Evolutionary conservation across 2,888 invertebrate species (phyloP).

Genomic region (Phortica magna): DNA sequence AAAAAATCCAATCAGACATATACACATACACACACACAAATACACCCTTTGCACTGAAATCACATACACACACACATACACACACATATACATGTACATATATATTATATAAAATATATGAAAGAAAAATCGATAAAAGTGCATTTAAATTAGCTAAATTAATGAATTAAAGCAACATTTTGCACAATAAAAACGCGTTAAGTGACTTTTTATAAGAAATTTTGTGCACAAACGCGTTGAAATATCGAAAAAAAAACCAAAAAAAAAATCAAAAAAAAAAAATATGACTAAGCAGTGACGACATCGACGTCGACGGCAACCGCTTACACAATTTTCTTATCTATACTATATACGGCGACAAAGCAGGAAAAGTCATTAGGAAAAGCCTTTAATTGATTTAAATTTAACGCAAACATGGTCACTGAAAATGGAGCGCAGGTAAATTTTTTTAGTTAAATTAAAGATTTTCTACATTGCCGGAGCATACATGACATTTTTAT

Average conservation of each 20-base stretch:
- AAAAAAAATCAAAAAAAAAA: conserved; percentile 45
- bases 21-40: conserved; percentile 45
- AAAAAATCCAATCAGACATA: conserved; percentile 67
- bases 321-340: conserved; percentile 72
- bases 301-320: conserved; percentile 62
- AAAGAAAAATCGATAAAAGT: conserved; percentile 68
- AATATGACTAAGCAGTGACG: conserved; percentile 76
- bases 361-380: conserved; percentile 9
- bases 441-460: conserved; percentile 49
- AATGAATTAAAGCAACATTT: conserved; percentile 43
- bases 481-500: conserved; percentile 34
- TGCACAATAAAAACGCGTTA: conserved; percentile 39
- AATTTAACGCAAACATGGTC: conserved; percentile 71
- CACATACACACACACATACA: conserved; percentile 45
- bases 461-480: not conserved
- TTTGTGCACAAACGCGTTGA: not conserved
- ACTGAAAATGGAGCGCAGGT: conserved; percentile 79
- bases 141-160: conserved; percentile 59
- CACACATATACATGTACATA: conserved; percentile 47
- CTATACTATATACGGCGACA: conserved; percentile 63
- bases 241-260: conserved; percentile 23
- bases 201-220: conserved; percentile 34
- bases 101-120: conserved; percentile 64
- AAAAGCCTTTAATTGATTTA: conserved; percentile 19
- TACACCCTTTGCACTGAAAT: conserved; percentile 43